phyloP scores from a whole-genome alignment of 2,888 invertebrate species.

The Rhamphomyia laevipes region DNA sequence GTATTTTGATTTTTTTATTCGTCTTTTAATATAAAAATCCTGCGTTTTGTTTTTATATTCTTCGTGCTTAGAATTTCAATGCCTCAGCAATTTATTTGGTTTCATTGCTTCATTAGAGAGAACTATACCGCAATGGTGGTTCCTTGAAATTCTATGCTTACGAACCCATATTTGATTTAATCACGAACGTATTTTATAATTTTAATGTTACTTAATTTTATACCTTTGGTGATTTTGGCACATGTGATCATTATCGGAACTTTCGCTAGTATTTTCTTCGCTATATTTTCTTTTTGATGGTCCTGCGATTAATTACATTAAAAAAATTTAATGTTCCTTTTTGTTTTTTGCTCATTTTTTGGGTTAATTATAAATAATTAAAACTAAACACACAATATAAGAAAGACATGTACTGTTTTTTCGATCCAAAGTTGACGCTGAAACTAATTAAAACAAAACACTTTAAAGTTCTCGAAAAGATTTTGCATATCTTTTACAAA shows the following conservation, averaged over 20 bases:
- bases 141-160: conserved; percentile 1
- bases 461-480: no score
- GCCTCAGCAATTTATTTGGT: no score
- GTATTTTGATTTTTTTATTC: background rate
- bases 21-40: conserved; percentile 1
- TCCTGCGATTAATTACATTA: background rate
- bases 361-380: background rate
- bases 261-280: background rate
- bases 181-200: background rate
- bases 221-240: background rate
- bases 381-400: background rate
- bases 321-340: background rate
- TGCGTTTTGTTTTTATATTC: conserved; percentile 3
- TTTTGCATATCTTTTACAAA: no score
- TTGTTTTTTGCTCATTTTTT: background rate
- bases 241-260: background rate
- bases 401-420: background rate
- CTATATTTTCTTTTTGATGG: background rate
- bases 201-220: background rate
- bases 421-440: no score
- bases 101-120: background rate
- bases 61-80: conserved; percentile 3
- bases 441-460: background rate
- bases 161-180: background rate
- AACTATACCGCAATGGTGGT: background rate